These are phyloP conservation scores for Anabacerthia variegaticeps DNA, from an alignment of 2,797 vertebrate genomes.

Conservation along the genomic window DNA sequence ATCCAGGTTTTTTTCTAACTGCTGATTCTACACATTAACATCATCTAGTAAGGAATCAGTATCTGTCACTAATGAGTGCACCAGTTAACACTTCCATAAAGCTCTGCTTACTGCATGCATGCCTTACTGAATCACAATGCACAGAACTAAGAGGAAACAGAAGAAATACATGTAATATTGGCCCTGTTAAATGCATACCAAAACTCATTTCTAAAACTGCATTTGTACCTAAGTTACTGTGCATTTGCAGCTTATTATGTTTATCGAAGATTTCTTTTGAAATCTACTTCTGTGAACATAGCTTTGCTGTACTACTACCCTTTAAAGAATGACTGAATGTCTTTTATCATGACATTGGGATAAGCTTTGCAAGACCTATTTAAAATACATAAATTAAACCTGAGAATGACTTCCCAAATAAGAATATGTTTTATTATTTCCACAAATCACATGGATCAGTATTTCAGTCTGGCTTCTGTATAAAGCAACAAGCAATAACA, in stretches of 20 bases:
- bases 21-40: fast-evolving
- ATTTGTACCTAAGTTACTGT: neutral
- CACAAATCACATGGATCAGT: neutral
- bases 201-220: neutral
- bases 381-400: neutral
- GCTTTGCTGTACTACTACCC: neutral
- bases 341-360: neutral
- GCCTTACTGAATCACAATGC: neutral
- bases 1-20: neutral
- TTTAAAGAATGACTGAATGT: neutral
- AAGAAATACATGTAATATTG: neutral
- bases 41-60: neutral
- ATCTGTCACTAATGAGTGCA: neutral
- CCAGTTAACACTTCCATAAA: neutral
- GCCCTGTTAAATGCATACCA: neutral
- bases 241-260: neutral
- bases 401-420: neutral
- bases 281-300: neutral
- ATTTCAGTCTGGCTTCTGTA: neutral
- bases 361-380: neutral
- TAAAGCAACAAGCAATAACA: neutral
- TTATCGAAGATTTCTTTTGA: neutral
- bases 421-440: neutral
- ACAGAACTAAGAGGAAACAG: neutral
- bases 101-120: neutral